Evolutionary conservation across 2,797 vertebrate genomes (phyloP), one percentile per base, ranked within the genome.

Genomic region (Lycodopsis pacificus): DNA sequence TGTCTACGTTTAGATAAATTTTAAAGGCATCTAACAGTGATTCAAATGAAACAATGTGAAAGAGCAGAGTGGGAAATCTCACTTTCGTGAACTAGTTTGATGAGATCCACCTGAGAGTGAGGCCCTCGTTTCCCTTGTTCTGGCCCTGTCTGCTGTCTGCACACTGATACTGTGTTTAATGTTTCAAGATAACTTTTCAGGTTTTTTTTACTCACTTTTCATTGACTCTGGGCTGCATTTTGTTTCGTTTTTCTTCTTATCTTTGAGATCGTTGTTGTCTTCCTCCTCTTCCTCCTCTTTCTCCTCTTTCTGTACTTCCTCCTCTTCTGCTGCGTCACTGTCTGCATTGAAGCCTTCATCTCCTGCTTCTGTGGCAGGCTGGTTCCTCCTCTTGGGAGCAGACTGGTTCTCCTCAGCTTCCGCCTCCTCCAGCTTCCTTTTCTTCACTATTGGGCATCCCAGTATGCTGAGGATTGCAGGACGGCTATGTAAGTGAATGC

Each of bases 401-500:
- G 96, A 94, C 81, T 96, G 97, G 85, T 83, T 94, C 76, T 96
- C 95, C 62, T 97, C 97, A 0, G 89, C 86, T 65, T 90, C 90
- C 0, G 89, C 90, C 32, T 97, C 97, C 77, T 97, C 96, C 66
- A 97, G 94, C 91, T 98, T 99, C 92, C 98, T 97, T 89, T 98
- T 99, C 95, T 98, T 98, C 70, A 98, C 96, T 20, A 98, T 93
- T 1, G 98, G 97, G 87, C 98, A 99, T 86, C 97, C 98, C 85
- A 98, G 95, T 56, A 96, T 94, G 79, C 97, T 99, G 67, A 40
- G 61, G 36, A 70, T 46, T 69, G 63, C 7, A 57, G 34, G 22
- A 49, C 1, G 3, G 7, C 10, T 14, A 17, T 14, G 38, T 25
- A 3, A 36, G 7, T 71, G 3, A 65, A 27, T 27, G 7, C 7